Evolutionary conservation across 1,140 invertebrate genomes (phyloP).

Genomic region (Macrosteles quadrilineatus): DNA sequence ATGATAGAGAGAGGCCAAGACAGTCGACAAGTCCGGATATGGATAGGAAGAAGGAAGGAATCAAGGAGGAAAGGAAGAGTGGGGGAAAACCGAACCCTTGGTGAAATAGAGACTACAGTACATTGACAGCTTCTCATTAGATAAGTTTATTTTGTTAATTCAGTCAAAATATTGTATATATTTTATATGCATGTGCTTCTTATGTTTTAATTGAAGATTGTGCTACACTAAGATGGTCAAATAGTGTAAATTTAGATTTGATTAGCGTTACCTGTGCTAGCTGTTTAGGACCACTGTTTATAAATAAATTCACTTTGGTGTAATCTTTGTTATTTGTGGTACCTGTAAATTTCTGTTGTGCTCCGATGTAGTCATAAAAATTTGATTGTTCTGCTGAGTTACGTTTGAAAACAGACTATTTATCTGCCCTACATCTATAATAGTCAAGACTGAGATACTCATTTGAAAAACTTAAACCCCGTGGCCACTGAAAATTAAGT

Average conservation of each 20-base stretch:
- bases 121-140: too few species aligned
- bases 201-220: not conserved
- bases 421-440: too few species aligned
- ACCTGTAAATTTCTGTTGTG: not conserved
- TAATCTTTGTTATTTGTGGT: too few species aligned
- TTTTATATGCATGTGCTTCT: not conserved
- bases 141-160: not conserved
- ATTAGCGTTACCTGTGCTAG: constrained; percentile 13
- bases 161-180: not conserved
- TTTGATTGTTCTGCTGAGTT: too few species aligned
- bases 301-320: not conserved
- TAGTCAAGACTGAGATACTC: too few species aligned
- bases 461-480: too few species aligned
- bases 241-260: not conserved
- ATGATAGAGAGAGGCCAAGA: constrained; percentile 36
- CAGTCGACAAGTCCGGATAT: not conserved
- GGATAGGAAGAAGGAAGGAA: not conserved
- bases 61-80: not conserved
- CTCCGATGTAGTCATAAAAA: too few species aligned
- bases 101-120: not conserved
- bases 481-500: too few species aligned
- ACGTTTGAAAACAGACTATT: too few species aligned
- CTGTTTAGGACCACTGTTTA: not conserved
- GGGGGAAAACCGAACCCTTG: constrained; percentile 13
- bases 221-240: not conserved